Percentiles rank a stretch among this genome's conserved stretches.
phyloP scores from a whole-genome alignment of 2,113 vertebrate species.

The Podarcis cretensis region DNA sequence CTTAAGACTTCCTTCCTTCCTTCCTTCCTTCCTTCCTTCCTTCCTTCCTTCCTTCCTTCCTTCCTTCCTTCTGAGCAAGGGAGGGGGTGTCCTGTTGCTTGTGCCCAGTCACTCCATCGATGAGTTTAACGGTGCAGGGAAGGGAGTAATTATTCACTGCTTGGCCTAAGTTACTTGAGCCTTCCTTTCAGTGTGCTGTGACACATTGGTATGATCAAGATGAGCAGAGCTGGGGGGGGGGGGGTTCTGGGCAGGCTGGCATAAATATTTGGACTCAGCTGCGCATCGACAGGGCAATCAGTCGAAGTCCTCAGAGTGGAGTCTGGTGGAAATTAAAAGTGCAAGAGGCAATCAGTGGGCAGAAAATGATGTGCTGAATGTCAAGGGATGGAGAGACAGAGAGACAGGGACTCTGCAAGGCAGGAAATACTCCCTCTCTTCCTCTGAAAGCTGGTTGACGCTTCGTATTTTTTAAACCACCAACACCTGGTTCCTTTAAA shows the following conservation, averaged over 20 bases:
- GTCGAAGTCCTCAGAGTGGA: constrained; percentile 1
- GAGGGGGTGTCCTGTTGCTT: neutral
- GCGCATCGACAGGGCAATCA: neutral
- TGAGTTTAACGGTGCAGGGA: neutral
- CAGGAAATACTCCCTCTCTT: neutral
- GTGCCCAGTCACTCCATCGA: neutral
- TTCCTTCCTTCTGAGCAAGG: neutral
- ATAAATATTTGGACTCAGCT: constrained; percentile 36
- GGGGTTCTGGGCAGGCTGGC: neutral
- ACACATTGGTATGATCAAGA: neutral
- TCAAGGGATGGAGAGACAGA: neutral
- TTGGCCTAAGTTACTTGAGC: neutral
- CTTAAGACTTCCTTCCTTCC: neutral
- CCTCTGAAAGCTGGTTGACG: neutral
- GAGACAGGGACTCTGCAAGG: neutral
- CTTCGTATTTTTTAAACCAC: neutral
- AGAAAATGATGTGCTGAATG: neutral
- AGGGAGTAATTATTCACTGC: neutral
- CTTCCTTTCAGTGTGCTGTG: neutral
- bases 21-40: too few species aligned
- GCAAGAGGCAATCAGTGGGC: neutral
- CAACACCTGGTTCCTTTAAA: too few species aligned
- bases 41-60: too few species aligned
- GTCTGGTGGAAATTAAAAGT: constrained; percentile 12
- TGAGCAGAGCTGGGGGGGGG: neutral